Evolutionary conservation across 2,888 invertebrate genomes (phyloP), one percentile per base, ranked within the genome.

Genomic region (Hydroisotoma schaefferi): DNA sequence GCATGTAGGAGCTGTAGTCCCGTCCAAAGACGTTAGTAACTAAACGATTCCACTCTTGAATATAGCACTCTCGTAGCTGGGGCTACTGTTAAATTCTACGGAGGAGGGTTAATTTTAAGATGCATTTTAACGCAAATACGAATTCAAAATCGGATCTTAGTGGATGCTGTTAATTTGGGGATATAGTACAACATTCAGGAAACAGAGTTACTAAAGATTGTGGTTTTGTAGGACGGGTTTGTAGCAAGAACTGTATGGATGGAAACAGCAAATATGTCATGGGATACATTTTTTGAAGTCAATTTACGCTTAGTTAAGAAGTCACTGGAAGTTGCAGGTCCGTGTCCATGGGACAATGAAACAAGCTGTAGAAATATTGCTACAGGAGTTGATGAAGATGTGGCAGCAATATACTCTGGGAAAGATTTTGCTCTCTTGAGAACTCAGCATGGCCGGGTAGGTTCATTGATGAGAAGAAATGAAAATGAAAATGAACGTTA

Each of bases 381-480:
- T 73, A 79, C 80, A 20, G 81, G 80, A 4, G 79, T 85, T 68
- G 92, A 93, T 69, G 90, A 93, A 72, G 93, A 93, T 72, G 82
- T 90, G 1, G 79, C 83, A 12, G 82, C 83, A 49, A 86, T 95
- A 55, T 83, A 84, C 44, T 86, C 89, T 44, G 94, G 94, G 26
- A 94, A 93, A 77, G 94, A 95, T 73, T 95, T 97, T 77, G 88
- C 87, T 1, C 78, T 95, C 43, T 81, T 94, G 2, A 84, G 86
- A 73, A 93, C 92, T 5, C 80, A 83, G n/a, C 85, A 87, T 54
- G 94, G 94, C 66, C 90, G 90, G 81, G 88, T 88, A 77, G 69
- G 71, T 47, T 51, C 46, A 52, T 48, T 27, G 40, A 51, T 38
- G 4, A 38, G 28, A 28, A 51, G 51, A 15, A 28, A 20, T 51